Evolutionary conservation across 2,888 invertebrate genomes (phyloP).

Genomic region (Desoria tigrina): DNA sequence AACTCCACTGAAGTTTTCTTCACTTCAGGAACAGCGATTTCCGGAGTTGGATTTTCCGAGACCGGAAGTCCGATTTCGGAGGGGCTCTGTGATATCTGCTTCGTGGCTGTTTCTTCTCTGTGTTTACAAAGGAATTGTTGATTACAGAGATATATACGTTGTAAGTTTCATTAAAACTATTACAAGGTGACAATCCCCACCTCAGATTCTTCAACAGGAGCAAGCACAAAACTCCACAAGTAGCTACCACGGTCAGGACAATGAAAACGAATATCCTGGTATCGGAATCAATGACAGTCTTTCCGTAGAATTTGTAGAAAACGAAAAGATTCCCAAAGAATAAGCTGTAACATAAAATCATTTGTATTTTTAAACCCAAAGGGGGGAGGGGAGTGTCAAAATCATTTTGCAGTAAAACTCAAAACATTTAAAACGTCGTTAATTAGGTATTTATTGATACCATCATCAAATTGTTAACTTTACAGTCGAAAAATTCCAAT

Average conservation of each 20-base stretch:
- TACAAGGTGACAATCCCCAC: no score
- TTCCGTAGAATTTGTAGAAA: constrained; percentile 83
- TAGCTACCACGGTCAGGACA: constrained; percentile 71
- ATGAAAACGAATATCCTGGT: constrained; percentile 79
- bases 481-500: no score
- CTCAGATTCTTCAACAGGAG: constrained; percentile 53
- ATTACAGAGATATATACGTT: not conserved
- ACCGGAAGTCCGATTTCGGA: constrained; percentile 12
- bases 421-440: no score
- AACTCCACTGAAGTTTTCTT: constrained; percentile 22
- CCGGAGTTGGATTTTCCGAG: not conserved
- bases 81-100: not conserved
- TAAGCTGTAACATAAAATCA: constrained; percentile 73
- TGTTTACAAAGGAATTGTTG: no score
- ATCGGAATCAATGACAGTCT: constrained; percentile 68
- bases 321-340: constrained; percentile 95
- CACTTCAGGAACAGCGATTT: not conserved
- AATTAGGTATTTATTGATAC: no score
- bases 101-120: not conserved
- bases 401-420: no score
- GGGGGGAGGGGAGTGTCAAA: no score
- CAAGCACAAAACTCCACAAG: constrained; percentile 64
- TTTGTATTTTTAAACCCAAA: no score
- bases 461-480: no score
- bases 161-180: no score